Base-by-base conservation (phyloP, 1,140 invertebrate species). In the Orchestia grillus region DNA sequence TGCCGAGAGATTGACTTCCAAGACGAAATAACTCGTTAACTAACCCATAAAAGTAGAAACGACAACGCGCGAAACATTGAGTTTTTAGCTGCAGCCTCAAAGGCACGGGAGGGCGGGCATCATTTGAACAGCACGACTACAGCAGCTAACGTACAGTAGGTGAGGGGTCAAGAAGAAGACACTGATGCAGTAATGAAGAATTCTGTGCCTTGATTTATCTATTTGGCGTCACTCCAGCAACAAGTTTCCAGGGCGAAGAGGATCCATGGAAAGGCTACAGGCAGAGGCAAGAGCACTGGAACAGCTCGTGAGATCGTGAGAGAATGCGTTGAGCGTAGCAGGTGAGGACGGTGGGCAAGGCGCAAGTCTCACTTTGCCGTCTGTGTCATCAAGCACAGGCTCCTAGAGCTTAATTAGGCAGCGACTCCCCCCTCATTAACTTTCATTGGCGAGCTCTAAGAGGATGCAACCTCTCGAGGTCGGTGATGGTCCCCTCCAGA, bases 371-470 rank as follows among this genome's bases (percentile, higher is more conserved):
- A 45, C 3, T 45, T 47, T n/a, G 92, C 92, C 19, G 92, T 15
- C 44, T 28, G 44, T 45, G 92, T 44, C 92, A 47, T 94, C 43
- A 94, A 94, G 92, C 44, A 94, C 43, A 94, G 23, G 44, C 43
- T 45, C 43, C 44, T 94, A 94, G 47, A 44, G 92, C 92, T 47
- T 94, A 94, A 94, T 94, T 94, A 94, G 92, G 92, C 44, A 94
- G 43, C 43, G 40, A 94, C 36, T 44, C 92, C 92, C n/a, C 41
- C 43, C 43, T 47, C 92, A 47, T 94, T 94, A 94, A 45, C 92
- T 94, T 94, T 94, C 92, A 94, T 94, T 94, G 92, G 92, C 92
- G 41, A 36, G 92, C 44, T 94, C 43, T 47, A n/a, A 44, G 43
- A n/a, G 44, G 92, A 44, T 90, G 41, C 88, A 90, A 8, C 41